phyloP scores from a whole-genome alignment of 2,113 vertebrate species.

The Cebidichthys violaceus region DNA sequence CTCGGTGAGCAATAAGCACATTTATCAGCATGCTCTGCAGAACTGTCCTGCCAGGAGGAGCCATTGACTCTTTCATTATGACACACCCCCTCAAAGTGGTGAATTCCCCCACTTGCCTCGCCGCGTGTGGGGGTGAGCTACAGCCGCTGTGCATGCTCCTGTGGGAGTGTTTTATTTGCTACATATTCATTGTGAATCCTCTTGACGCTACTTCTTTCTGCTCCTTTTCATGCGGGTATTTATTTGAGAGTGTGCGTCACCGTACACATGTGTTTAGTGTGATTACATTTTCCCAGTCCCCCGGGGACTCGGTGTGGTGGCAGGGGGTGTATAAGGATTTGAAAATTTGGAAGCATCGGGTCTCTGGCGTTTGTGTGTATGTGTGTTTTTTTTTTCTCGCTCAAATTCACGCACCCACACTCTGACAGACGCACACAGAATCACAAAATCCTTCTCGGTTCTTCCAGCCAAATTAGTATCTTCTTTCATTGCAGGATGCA shows the following conservation, averaged over 20 bases:
- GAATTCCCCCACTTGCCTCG: not conserved
- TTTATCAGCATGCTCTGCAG: slow-evolving; percentile 18
- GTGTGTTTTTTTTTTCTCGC: slow-evolving; percentile 30
- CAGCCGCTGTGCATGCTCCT: slow-evolving; percentile 16
- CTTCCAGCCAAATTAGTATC: slow-evolving; percentile 64
- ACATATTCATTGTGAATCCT: slow-evolving; percentile 25
- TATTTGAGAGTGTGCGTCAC: slow-evolving; percentile 29
- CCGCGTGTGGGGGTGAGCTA: slow-evolving; percentile 40
- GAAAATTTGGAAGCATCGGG: slow-evolving; percentile 47
- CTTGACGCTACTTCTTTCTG: slow-evolving; percentile 29
- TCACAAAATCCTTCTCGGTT: slow-evolving; percentile 42
- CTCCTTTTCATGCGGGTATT: slow-evolving; percentile 27
- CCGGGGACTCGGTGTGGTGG: not conserved
- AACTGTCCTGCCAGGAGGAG: slow-evolving; percentile 18
- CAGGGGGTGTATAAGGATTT: slow-evolving; percentile 21
- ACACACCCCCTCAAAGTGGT: slow-evolving; percentile 23
- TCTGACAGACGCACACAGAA: slow-evolving; percentile 17
- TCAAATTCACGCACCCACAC: slow-evolving; percentile 17
- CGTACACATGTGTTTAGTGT: slow-evolving; percentile 51
- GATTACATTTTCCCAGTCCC: slow-evolving; percentile 49
- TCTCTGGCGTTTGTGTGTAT: too few species aligned
- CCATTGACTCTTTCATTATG: slow-evolving; percentile 33
- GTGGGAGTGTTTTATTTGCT: slow-evolving; percentile 36
- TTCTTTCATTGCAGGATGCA: slow-evolving; percentile 61
- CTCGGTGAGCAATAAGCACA: not conserved